A percentile compares a stretch with the other conserved stretches of the same genome.
phyloP scores from a whole-genome alignment of 2,797 vertebrate species.

The Lagocephalus sceleratus region DNA sequence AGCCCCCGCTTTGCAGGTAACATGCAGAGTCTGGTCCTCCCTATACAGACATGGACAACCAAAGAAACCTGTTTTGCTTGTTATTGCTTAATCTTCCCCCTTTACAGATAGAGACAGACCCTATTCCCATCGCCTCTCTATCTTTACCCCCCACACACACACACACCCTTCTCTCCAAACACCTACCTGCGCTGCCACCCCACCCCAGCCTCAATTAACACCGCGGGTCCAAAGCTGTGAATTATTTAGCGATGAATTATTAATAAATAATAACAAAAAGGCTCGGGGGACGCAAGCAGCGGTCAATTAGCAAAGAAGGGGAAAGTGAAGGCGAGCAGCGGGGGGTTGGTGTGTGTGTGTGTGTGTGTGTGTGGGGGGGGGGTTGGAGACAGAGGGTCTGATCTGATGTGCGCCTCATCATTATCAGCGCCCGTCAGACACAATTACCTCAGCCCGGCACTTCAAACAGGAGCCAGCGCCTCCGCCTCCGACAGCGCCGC shows the following conservation, averaged over 20 bases:
- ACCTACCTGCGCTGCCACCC: conserved; percentile 61
- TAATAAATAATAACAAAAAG: conserved; percentile 98
- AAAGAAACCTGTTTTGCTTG: conserved; percentile 9
- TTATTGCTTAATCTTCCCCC: conserved; percentile 5
- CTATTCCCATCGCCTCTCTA: conserved; percentile 31
- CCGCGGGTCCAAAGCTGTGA: conserved; percentile 83
- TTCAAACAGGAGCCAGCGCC: conserved; percentile 88
- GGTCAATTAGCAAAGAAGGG: conserved; percentile 92
- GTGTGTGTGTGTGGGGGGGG: too few species aligned
- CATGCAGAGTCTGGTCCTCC: background rate
- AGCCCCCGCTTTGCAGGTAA: too few species aligned
- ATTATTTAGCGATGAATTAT: conserved; percentile 99
- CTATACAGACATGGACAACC: background rate
- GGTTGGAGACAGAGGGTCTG: conserved; percentile 79
- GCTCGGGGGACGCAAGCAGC: conserved; percentile 83
- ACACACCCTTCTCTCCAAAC: conserved; percentile 1
- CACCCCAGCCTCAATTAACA: conserved; percentile 87
- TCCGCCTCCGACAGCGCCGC: conserved; percentile 79
- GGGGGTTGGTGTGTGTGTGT: too few species aligned
- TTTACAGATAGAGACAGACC: conserved; percentile 13
- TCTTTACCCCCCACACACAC: conserved; percentile 10
- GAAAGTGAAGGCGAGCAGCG: conserved; percentile 84
- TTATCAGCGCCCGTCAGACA: conserved; percentile 89
- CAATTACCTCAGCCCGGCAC: conserved; percentile 86
- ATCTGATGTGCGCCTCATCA: conserved; percentile 88